These are phyloP conservation scores for Enteromius fasciolatus DNA, from an alignment of 2,797 vertebrate species.

Conservation along the genomic window DNA sequence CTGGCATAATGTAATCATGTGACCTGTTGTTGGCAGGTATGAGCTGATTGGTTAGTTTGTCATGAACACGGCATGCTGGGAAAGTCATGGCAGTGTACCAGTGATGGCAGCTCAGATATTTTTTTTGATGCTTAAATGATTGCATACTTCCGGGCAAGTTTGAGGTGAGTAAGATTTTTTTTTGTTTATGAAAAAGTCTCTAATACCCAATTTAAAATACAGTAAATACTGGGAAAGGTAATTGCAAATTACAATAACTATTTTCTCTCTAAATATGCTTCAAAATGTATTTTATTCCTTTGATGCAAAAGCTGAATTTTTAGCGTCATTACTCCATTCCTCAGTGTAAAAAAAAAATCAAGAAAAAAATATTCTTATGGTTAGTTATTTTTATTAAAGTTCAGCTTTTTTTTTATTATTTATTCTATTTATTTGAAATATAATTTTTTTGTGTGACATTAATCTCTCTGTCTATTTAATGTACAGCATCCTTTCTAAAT, in stretches of 20 bases:
- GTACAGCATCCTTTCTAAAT: background rate
- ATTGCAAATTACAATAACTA: background rate
- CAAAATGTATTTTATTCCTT: background rate
- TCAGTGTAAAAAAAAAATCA: background rate
- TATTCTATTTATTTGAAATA: background rate
- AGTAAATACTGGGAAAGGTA: background rate
- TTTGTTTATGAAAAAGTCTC: background rate
- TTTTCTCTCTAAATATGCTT: background rate
- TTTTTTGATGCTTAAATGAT: conserved; percentile 2
- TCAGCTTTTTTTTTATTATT: background rate
- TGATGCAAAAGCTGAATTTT: too few species aligned
- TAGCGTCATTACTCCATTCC: background rate
- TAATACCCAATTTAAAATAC: background rate
- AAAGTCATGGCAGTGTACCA: conserved; percentile 56
- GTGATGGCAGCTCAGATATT: conserved; percentile 43
- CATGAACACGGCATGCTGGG: conserved; percentile 55
- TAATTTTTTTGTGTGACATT: background rate
- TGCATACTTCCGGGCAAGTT: background rate
- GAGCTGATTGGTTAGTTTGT: conserved; percentile 45
- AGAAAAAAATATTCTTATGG: too few species aligned
- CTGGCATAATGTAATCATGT: conserved; percentile 38
- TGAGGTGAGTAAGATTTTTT: background rate
- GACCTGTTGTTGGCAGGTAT: conserved; percentile 47
- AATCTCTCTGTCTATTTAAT: background rate
- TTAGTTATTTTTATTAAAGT: background rate